Percentiles rank a stretch among this genome's conserved stretches.
Evolutionary conservation across 2,888 invertebrate genomes (phyloP).

Genomic region (Scaptomyza tumidula): DNA sequence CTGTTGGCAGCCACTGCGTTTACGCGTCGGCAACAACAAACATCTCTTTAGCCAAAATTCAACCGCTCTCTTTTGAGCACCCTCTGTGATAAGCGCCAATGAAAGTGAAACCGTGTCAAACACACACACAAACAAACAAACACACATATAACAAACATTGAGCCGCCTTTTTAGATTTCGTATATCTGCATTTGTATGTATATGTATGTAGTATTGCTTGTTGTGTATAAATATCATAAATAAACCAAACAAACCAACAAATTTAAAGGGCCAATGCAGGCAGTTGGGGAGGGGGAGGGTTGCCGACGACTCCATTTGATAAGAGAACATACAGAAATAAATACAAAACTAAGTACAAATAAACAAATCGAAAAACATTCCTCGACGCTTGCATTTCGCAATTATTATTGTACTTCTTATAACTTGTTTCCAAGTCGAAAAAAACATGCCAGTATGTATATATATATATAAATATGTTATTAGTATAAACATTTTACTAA

Average conservation of each 20-base stretch:
- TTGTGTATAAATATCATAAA: slow-evolving; percentile 61
- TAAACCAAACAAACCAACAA: slow-evolving; percentile 45
- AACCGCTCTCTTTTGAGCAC: slow-evolving; percentile 13
- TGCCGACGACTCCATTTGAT: slow-evolving; percentile 18
- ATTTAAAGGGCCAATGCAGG: slow-evolving; percentile 29
- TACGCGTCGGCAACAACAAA: slow-evolving; percentile 50
- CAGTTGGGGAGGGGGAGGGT: not conserved
- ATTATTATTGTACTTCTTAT: slow-evolving; percentile 1
- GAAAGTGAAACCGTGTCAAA: slow-evolving; percentile 68
- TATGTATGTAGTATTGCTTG: slow-evolving; percentile 6
- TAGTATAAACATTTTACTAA: too few species aligned
- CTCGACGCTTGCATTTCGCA: slow-evolving; percentile 30
- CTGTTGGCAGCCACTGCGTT: slow-evolving; percentile 14
- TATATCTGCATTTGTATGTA: slow-evolving; percentile 15
- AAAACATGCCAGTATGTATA: too few species aligned
- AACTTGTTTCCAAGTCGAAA: too few species aligned
- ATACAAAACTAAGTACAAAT: slow-evolving; percentile 11
- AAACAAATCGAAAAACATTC: not conserved
- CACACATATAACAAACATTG: not conserved
- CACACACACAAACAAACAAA: slow-evolving; percentile 17
- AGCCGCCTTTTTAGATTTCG: slow-evolving; percentile 7
- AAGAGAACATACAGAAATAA: slow-evolving; percentile 17
- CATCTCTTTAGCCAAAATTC: slow-evolving; percentile 11
- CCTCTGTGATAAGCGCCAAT: slow-evolving; percentile 60
- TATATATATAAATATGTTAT: too few species aligned